Conservation (phyloP, 2,113 vertebrate species). For the Mirounga angustirostris region DNA sequence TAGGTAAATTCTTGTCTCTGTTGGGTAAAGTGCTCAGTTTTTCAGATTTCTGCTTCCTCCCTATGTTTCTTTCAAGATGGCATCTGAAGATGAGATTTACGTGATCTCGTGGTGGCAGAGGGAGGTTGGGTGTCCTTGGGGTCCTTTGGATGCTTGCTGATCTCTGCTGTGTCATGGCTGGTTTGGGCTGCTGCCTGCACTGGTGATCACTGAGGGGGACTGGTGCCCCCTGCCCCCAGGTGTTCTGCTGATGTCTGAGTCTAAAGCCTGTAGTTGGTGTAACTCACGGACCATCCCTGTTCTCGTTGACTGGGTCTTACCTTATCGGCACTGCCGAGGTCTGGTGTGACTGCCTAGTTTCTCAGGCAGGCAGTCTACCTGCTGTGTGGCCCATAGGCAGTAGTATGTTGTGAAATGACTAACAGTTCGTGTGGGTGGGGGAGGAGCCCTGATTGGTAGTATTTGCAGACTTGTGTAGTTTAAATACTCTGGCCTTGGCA, state of each 20-base stretch:
- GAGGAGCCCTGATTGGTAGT: background rate
- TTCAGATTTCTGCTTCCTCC: background rate
- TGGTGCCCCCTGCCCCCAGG: background rate
- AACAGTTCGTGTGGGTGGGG: background rate
- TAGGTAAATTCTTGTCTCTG: background rate
- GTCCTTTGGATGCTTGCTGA: background rate
- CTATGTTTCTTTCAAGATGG: background rate
- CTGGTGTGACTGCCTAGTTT: background rate
- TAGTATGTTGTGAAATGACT: background rate
- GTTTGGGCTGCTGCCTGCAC: background rate
- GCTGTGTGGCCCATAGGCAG: fast-evolving
- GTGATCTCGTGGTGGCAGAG: background rate
- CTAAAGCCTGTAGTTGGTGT: background rate
- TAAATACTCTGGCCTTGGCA: background rate
- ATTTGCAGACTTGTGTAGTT: background rate
- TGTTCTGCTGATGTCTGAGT: background rate
- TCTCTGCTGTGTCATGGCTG: background rate
- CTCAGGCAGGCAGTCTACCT: background rate
- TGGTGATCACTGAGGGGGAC: background rate
- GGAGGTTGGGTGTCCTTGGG: background rate
- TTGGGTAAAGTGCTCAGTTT: background rate
- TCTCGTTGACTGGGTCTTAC: background rate
- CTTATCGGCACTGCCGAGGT: background rate
- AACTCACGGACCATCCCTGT: background rate
- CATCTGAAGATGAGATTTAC: background rate